These are phyloP conservation scores for Pollenia griseotomentosa DNA, from an alignment of 2,888 invertebrate species.

Conservation along the genomic window DNA sequence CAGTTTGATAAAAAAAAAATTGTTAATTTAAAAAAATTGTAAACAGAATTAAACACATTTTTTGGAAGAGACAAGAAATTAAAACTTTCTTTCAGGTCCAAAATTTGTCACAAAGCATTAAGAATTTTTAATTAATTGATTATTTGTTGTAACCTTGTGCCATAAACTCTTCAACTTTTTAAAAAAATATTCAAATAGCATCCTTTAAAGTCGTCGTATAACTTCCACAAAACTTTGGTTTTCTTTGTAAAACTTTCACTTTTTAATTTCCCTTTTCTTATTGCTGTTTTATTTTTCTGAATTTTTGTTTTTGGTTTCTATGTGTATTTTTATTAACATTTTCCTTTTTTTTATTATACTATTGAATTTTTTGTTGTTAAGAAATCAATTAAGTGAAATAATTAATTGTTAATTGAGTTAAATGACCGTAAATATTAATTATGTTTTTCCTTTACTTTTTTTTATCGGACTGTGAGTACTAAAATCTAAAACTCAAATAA, in stretches of 20 bases:
- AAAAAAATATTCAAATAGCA: not conserved
- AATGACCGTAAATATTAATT: conserved; percentile 44
- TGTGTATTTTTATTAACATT: not conserved
- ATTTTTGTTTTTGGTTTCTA: not conserved
- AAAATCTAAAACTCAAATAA: not conserved
- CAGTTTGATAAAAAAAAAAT: too few relatives aligned
- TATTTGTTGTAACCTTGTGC: too few relatives aligned
- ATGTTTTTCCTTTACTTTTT: not conserved
- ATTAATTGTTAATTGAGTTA: conserved; percentile 41
- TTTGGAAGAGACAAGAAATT: too few relatives aligned
- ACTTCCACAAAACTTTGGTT: not conserved
- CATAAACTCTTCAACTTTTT: too few relatives aligned
- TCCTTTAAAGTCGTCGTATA: not conserved
- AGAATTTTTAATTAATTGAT: too few relatives aligned
- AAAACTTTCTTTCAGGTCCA: too few relatives aligned
- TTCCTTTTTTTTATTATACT: not conserved
- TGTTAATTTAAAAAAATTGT: too few relatives aligned
- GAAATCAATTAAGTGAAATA: conserved; percentile 23
- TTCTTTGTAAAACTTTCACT: not conserved
- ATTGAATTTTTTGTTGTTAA: not conserved
- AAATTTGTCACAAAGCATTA: too few relatives aligned
- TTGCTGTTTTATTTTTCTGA: not conserved
- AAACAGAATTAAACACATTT: too few relatives aligned
- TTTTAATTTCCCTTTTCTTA: not conserved
- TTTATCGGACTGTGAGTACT: conserved; percentile 13